Evolutionary conservation across 2,888 invertebrate genomes (phyloP).

Genomic region (Habrosyne pyritoides): DNA sequence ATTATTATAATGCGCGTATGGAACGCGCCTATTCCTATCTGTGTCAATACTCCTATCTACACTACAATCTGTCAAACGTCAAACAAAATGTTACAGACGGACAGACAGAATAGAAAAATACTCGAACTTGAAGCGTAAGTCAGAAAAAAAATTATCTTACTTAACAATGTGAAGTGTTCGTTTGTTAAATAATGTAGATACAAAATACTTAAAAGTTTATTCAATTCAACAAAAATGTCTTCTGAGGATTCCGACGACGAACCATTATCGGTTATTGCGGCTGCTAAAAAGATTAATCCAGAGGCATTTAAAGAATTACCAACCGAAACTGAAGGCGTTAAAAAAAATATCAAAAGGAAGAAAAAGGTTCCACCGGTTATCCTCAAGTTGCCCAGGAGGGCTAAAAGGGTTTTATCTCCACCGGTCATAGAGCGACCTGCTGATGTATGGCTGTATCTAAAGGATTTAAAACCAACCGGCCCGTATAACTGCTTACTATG

Average conservation of each 20-base stretch:
- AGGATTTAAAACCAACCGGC: slow-evolving; percentile 71
- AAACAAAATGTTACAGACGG: too few species aligned
- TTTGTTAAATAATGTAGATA: too few species aligned
- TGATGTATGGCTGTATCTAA: slow-evolving; percentile 79
- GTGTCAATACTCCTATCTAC: too few species aligned
- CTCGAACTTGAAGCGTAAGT: too few species aligned
- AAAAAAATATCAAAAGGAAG: slow-evolving; percentile 46
- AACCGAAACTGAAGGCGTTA: slow-evolving; percentile 17
- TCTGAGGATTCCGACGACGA: slow-evolving; percentile 77
- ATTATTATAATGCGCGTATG: too few species aligned
- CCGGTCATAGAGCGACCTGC: slow-evolving; percentile 63
- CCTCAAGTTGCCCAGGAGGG: slow-evolving; percentile 37
- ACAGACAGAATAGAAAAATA: too few species aligned
- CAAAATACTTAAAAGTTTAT: too few species aligned
- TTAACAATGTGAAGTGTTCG: too few species aligned
- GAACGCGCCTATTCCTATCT: too few species aligned
- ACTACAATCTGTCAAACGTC: too few species aligned
- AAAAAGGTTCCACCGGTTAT: slow-evolving; percentile 37
- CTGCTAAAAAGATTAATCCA: slow-evolving; percentile 55
- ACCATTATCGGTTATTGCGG: slow-evolving; percentile 68
- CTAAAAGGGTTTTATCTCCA: slow-evolving; percentile 24
- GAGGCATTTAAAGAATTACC: slow-evolving; percentile 30
- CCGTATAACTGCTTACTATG: slow-evolving; percentile 78
- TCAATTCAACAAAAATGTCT: slow-evolving; percentile 29
- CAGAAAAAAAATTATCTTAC: too few species aligned